These are phyloP conservation scores for Salvator merianae DNA, from an alignment of 2,113 vertebrate species.

Conservation along the genomic window DNA sequence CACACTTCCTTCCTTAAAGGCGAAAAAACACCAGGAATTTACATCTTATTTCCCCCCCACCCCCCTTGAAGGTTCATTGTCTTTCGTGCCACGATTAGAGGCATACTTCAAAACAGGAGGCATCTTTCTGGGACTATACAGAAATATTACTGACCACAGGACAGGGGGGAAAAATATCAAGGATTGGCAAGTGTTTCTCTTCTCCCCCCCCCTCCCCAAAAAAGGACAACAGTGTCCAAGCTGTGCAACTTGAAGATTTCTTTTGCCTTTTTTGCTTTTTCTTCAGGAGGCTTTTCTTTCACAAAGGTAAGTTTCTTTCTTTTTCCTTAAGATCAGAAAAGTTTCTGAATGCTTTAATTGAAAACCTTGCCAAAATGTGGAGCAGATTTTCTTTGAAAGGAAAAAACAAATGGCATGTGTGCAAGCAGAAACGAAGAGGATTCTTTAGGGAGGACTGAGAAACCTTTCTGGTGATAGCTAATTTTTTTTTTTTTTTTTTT, in stretches of 20 bases:
- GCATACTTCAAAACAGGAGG: conserved; percentile 51
- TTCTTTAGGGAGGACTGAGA: conserved; percentile 71
- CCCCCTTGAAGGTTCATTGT: not conserved
- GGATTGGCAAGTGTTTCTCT: conserved; percentile 58
- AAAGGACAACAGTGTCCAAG: conserved; percentile 48
- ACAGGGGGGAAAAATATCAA: conserved; percentile 47
- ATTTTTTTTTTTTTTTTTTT: no score
- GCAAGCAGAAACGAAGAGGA: conserved; percentile 45
- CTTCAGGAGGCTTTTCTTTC: conserved; percentile 71
- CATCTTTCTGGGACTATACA: conserved; percentile 70
- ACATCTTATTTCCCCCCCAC: not conserved
- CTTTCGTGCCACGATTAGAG: conserved; percentile 63
- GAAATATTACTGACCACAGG: conserved; percentile 60
- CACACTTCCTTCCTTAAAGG: not conserved
- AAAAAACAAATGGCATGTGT: conserved; percentile 31
- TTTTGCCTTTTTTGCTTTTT: conserved; percentile 44
- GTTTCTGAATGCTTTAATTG: conserved; percentile 38
- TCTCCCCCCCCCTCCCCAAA: not conserved
- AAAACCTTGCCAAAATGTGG: not conserved
- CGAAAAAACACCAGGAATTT: not conserved
- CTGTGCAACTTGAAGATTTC: conserved; percentile 69
- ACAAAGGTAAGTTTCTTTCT: conserved; percentile 79
- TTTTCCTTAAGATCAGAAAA: conserved; percentile 18
- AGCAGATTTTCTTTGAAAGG: conserved; percentile 20
- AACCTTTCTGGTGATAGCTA: conserved; percentile 14